Evolutionary conservation across 2,113 vertebrate genomes (phyloP), one percentile per base, ranked within the genome.

Genomic region (Fukomys damarensis): DNA sequence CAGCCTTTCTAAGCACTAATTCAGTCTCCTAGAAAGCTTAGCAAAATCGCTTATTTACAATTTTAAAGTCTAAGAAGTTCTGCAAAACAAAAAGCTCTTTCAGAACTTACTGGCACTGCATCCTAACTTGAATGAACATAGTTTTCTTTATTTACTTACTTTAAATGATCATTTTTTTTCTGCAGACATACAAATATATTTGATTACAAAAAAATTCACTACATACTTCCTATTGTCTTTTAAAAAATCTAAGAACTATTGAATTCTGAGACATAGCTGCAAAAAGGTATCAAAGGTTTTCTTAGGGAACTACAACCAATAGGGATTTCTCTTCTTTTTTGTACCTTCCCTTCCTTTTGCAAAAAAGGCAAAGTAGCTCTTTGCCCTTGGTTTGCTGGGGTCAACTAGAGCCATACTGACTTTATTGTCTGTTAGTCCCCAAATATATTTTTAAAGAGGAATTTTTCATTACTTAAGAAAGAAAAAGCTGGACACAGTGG

Each of bases 81-180:
- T 94, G 61, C 93, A 91, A 83, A 89, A 86, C n/a, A 91, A 91
- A 91, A 86, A 93, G n/a, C 35, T 82, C 68, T 86, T 93, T 96
- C 61, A 90, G 52, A 96, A 83, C 17, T 56, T 86, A 68, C 63
- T 86, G 61, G 56, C 38, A 91, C 41, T 52, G 94, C 93, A 94
- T 74, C n/a, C 54, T 91, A 13, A 79, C 19, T 58, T 70, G 88
- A 86, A 83, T 35, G 66, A 43, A 94, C 80, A 0, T 83, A 72
- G 49, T 43, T 97, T 95, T 70, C 56, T 81, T 76, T 63, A 94
- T 68, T 82, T 54, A 93, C 24, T 91, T 91, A 89, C 54, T 80
- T 77, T 88, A 14, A 96, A 94, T 8, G 80, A 20, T 46, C 28
- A 46, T 56, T 65, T 7, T 74, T 92, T 80, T 82, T 74, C 46